Evolutionary conservation across 2,113 vertebrate species (phyloP), one percentile per base, ranked within the genome.

Genomic region (Tachysurus vachellii): DNA sequence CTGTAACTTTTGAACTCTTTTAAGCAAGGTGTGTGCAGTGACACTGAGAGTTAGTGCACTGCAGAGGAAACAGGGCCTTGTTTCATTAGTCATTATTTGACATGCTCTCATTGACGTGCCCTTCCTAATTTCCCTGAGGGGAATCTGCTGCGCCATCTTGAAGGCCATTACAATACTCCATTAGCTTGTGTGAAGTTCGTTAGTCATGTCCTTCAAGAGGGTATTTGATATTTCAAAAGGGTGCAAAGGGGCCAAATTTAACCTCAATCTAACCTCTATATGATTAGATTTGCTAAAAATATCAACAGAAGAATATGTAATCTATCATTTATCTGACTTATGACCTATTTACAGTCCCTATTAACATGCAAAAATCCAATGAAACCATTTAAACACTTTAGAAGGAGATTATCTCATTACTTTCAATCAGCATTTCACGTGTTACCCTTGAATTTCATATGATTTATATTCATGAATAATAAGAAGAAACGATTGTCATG

Each of bases 101-200:
- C 79, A 86, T 66, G 31, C 79, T 82, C 85, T 86, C 85, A 86
- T 86, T 86, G 85, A 86, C 79, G 4, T 61, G 85, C 79, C 79
- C 85, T 73, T 68, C n/a, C 62, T 86, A 70, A 79, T 56, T 80
- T 80, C 79, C 79, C 85, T 50, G 19, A 82, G 85, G 79, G 85
- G 66, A 82, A 86, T 82, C 79, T 73, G 64, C 54, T 47, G 80
- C 79, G 19, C 85, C 66, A 82, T 86, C 79, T 86, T 61, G 68
- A 86, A 86, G 85, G 54, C 85, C 66, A 82, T 86, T 86, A 82
- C 85, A 86, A 86, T 82, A 86, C 85, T 86, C 79, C 85, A 86
- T 86, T 86, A 86, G 64, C 79, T 82, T 44, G 54, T 57, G 85
- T 31, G 54, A 73, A 82, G 85, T 86, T 86, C 77, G 62, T 71